Base-by-base conservation (phyloP, 2,113 vertebrate genomes). In the Probosciger aterrimus region DNA sequence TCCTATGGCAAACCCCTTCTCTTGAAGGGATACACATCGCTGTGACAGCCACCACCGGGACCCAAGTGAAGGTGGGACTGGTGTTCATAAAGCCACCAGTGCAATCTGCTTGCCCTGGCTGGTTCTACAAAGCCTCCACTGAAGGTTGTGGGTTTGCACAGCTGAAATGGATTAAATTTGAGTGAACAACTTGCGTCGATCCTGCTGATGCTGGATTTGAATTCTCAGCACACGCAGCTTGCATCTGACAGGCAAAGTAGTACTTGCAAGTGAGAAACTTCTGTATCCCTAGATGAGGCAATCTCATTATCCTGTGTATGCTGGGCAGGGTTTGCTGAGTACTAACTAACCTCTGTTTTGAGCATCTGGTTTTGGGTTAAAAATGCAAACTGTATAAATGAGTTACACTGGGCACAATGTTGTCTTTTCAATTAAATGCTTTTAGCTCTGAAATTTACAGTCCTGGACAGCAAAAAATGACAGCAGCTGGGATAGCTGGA, bases 221-320 rank as follows among this genome's bases (percentile, higher is more conserved):
- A 33, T 43, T 37, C n/a, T 12, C 7, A 1, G 67, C 50, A 24
- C 30, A 10, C 16, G 2, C n/a, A 14, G 37, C 50, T 44, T 4
- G 15, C 17, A 2, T 0, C 68, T 1, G 59, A 10, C 67, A 13
- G 35, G 52, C 1, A 3, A 4, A 69, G 33, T 2, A 12, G 6
- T 0, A 2, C 24, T 33, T 8, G 31, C 7, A 12, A 43, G 19
- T 0, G 24, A 18, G 60, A 70, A 44, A 43, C 20, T 27, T 13
- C 44, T 2, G 15, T 14, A 0, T 5, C 2, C 0, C 59, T 24
- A 1, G 15, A 3, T 0, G 1, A 30, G 39, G 14, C 1, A 4
- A 39, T 9, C 35, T 2, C 41, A 4, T 4, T 7, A 1, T 10
- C 30, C 79, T 9, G 3, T 1, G 1, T 3, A 2, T 2, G 16